Percentiles rank a stretch among this genome's conserved stretches.
phyloP scores from a whole-genome alignment of 2,888 invertebrate species.

The Strigamia maritima region DNA sequence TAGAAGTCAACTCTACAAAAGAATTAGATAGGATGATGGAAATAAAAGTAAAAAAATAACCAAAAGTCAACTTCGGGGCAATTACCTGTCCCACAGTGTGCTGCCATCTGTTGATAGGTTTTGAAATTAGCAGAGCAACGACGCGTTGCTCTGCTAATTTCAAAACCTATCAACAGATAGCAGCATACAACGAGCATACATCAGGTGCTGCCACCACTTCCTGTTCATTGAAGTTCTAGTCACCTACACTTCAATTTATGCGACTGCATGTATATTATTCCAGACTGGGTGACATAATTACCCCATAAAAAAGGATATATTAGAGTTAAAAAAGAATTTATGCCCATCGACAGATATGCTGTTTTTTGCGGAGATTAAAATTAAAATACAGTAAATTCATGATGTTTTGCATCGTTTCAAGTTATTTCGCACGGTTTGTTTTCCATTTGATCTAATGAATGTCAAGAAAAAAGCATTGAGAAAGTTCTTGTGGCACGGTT shows the following conservation, averaged over 20 bases:
- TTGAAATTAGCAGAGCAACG: not conserved
- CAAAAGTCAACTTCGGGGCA: too few species aligned
- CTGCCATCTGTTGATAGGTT: not conserved
- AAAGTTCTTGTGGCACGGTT: not conserved
- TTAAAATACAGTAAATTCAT: not conserved
- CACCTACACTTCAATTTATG: not conserved
- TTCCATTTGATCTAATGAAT: not conserved
- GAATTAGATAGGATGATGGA: too few species aligned
- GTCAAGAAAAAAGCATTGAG: not conserved
- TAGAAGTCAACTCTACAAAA: too few species aligned
- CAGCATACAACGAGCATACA: not conserved
- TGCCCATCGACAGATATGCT: not conserved
- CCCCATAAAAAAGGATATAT: not conserved
- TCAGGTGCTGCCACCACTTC: not conserved
- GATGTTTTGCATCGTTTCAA: not conserved
- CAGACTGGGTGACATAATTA: slow-evolving; percentile 4
- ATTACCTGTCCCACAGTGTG: not conserved
- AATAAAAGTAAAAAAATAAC: too few species aligned
- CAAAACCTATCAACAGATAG: not conserved
- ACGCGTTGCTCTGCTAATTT: not conserved
- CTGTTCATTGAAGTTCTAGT: not conserved
- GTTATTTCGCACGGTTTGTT: not conserved
- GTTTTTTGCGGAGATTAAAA: not conserved
- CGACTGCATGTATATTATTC: not conserved
- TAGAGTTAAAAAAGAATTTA: not conserved